Evolutionary conservation across 2,888 invertebrate species (phyloP).

Genomic region (Zaprionus lineosus): DNA sequence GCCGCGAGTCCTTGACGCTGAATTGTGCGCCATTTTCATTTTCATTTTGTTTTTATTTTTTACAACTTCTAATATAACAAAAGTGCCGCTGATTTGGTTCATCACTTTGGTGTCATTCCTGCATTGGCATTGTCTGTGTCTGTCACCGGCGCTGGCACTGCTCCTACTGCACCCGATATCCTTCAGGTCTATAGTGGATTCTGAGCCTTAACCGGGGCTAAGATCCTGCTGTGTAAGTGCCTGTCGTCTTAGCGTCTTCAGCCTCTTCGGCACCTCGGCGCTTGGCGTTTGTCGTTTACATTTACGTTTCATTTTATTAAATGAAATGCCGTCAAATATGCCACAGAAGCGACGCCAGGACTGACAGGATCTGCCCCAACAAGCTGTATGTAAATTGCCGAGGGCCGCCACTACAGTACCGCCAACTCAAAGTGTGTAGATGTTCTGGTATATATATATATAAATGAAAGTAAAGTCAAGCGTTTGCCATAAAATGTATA

Average conservation of each 20-base stretch:
- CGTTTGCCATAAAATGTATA: too few relatives aligned
- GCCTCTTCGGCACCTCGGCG: background rate
- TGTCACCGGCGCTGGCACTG: background rate
- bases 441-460: too few relatives aligned
- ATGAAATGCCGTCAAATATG: slow-evolving; percentile 68
- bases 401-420: slow-evolving; percentile 40
- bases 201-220: background rate
- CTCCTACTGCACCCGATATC: background rate
- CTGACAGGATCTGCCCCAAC: slow-evolving; percentile 36
- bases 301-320: slow-evolving; percentile 71
- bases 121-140: slow-evolving; percentile 52
- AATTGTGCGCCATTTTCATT: slow-evolving; percentile 3
- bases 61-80: slow-evolving; percentile 69
- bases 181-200: background rate
- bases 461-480: too few relatives aligned
- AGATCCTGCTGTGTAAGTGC: slow-evolving; percentile 30
- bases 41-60: slow-evolving; percentile 43
- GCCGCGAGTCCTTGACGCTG: slow-evolving; percentile 13
- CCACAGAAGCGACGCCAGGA: slow-evolving; percentile 48
- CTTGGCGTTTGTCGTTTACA: slow-evolving; percentile 56
- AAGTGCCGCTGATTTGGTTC: slow-evolving; percentile 74
- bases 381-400: slow-evolving; percentile 50
- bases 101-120: slow-evolving; percentile 65
- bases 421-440: background rate
- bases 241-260: slow-evolving; percentile 19